Evolutionary conservation across 2,113 vertebrate genomes (phyloP).

Genomic region (Lophochroa leadbeateri): DNA sequence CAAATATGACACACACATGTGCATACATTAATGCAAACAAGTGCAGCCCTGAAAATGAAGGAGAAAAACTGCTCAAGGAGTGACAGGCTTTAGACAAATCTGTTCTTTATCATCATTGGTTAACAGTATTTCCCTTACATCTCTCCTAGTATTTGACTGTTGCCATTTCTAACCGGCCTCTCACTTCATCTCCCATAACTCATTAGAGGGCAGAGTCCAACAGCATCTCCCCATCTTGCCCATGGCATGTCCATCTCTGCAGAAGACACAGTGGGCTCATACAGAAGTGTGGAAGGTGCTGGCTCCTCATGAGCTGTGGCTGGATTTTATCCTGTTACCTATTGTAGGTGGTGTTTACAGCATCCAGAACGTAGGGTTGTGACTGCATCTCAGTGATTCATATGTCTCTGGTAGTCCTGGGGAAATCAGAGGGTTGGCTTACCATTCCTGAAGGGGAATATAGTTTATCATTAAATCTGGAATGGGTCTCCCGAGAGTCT

Average conservation of each 20-base stretch:
- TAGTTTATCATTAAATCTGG: conserved; percentile 71
- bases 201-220: not conserved
- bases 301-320: conserved; percentile 24
- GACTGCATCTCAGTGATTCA: conserved; percentile 44
- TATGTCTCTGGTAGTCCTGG: not conserved
- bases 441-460: conserved; percentile 61
- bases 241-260: not conserved
- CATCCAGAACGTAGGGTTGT: conserved; percentile 3
- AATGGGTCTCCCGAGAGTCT: conserved; percentile 67
- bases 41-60: not conserved
- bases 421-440: conserved; percentile 47
- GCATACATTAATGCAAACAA: not conserved
- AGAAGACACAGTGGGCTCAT: not conserved
- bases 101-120: not conserved
- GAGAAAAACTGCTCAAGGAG: not conserved
- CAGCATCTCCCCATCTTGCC: not conserved
- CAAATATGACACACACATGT: not conserved
- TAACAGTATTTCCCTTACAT: not conserved
- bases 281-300: not conserved
- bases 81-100: not conserved
- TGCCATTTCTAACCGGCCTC: not conserved
- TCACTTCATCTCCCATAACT: not conserved
- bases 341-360: not conserved
- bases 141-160: not conserved
- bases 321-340: conserved; percentile 59